phyloP scores from a whole-genome alignment of 1,140 invertebrate species.

The Hirudo medicinalis region DNA sequence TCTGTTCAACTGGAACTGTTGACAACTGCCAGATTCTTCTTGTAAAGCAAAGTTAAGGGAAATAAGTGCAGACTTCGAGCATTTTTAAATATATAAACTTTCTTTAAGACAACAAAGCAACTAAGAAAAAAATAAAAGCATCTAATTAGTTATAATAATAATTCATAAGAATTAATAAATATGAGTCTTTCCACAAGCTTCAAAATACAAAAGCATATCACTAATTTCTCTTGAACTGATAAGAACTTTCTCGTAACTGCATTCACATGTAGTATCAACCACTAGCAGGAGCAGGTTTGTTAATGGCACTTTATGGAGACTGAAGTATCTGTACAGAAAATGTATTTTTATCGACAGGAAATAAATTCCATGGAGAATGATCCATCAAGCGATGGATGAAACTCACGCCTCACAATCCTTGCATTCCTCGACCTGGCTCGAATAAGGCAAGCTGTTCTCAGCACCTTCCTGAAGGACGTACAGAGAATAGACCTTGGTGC shows the following conservation, averaged over 20 bases:
- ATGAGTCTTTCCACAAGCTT: no score
- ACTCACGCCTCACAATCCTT: not conserved
- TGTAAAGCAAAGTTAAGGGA: no score
- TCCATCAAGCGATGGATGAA: no score
- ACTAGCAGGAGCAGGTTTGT: not conserved
- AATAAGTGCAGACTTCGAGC: no score
- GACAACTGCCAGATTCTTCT: no score
- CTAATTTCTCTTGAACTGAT: not conserved
- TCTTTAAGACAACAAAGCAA: no score
- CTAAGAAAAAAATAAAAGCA: no score
- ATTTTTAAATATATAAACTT: no score
- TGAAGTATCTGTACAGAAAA: not conserved
- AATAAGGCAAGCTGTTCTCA: not conserved
- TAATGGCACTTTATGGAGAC: constrained; percentile 6
- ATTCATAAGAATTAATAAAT: no score
- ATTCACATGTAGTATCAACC: not conserved
- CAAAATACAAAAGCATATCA: not conserved
- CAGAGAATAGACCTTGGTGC: constrained; percentile 4
- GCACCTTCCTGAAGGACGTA: not conserved
- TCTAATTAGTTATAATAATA: no score
- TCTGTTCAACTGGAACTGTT: no score
- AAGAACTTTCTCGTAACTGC: not conserved
- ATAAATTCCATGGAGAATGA: not conserved
- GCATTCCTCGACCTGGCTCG: not conserved
- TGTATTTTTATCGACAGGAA: not conserved